Evolutionary conservation across 2,888 invertebrate genomes (phyloP).

Genomic region (Phyllotreta cruciferae): DNA sequence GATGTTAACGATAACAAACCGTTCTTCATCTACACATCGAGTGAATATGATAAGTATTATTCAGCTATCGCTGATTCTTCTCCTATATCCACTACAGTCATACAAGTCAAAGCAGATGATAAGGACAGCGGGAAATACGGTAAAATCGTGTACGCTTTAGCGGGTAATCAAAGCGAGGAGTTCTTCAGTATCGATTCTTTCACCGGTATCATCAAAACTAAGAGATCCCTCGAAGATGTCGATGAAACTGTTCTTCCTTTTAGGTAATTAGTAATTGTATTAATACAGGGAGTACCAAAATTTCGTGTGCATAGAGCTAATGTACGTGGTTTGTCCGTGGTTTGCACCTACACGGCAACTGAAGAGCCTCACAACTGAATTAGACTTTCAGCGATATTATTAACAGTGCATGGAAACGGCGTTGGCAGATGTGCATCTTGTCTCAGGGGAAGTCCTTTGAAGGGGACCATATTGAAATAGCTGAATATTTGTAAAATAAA

Average conservation of each 20-base stretch:
- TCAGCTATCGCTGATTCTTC: constrained; percentile 79
- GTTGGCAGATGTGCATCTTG: too few species aligned
- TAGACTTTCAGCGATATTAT: too few species aligned
- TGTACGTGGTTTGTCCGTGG: too few species aligned
- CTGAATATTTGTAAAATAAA: too few species aligned
- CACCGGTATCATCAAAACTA: constrained; percentile 79
- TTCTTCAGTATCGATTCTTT: constrained; percentile 77
- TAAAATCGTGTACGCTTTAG: constrained; percentile 72
- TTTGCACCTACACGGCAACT: too few species aligned
- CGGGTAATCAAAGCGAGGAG: constrained; percentile 61
- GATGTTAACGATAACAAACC: constrained; percentile 93
- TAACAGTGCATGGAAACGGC: too few species aligned
- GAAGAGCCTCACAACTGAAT: too few species aligned
- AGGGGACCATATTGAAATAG: too few species aligned
- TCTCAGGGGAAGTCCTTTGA: too few species aligned
- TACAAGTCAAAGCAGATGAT: constrained; percentile 86
- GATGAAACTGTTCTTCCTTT: constrained; percentile 72
- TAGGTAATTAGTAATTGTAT: constrained; percentile 22
- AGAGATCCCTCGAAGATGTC: constrained; percentile 74
- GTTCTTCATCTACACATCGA: constrained; percentile 74
- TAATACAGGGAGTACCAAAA: not conserved
- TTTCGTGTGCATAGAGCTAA: not conserved
- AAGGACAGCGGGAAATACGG: constrained; percentile 86
- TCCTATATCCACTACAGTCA: constrained; percentile 76
- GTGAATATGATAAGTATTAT: constrained; percentile 71